These are phyloP conservation scores for Amblyornis subalaris DNA, from an alignment of 2,113 vertebrate species.

Conservation along the genomic window DNA sequence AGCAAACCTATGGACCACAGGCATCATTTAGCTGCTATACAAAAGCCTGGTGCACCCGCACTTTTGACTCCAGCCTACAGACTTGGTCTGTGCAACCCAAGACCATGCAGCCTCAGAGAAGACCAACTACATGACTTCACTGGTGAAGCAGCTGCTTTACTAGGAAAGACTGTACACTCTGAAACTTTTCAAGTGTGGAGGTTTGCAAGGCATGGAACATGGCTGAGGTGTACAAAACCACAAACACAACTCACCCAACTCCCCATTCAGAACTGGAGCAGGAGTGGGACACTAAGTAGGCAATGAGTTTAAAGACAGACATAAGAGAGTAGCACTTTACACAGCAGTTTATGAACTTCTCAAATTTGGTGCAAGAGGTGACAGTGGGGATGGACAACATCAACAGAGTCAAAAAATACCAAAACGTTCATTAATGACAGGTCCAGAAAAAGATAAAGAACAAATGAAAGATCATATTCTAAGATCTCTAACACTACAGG, in stretches of 20 bases:
- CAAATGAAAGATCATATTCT: background rate
- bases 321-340: background rate
- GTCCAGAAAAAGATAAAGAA: background rate
- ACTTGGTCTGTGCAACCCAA: background rate
- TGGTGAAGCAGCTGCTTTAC: background rate
- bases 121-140: background rate
- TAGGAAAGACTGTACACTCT: background rate
- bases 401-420: background rate
- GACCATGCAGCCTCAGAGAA: background rate
- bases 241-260: fast-evolving
- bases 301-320: background rate
- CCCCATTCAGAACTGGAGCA: background rate
- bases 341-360: background rate
- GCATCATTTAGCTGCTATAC: background rate
- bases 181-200: background rate
- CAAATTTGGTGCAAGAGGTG: background rate
- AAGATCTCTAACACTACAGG: background rate
- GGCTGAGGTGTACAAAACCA: background rate
- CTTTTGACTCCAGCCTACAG: background rate
- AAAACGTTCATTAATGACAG: background rate
- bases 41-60: background rate
- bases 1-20: background rate
- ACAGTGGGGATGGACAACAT: background rate
- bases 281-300: background rate
- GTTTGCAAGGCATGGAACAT: background rate